Evolutionary conservation across 1,140 invertebrate genomes (phyloP).

Genomic region (Oncopeltus fasciatus): DNA sequence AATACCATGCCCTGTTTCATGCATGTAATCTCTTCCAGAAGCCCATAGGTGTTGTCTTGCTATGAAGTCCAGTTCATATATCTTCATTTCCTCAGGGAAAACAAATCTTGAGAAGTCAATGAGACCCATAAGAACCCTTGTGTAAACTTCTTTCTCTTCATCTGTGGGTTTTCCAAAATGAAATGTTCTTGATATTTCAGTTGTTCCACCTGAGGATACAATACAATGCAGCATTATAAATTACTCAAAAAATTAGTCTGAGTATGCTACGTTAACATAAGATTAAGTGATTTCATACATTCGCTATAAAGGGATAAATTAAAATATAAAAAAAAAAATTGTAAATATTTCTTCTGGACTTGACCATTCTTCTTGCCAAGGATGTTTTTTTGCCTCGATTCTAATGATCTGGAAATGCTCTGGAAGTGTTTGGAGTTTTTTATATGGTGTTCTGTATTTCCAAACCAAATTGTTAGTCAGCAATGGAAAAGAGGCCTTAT

Average conservation of each 20-base stretch:
- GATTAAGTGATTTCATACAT: too few relatives aligned
- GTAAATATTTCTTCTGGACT: too few relatives aligned
- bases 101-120: conserved; percentile 54
- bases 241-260: not conserved
- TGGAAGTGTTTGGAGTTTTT: too few relatives aligned
- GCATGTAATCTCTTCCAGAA: conserved; percentile 62
- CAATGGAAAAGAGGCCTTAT: too few relatives aligned
- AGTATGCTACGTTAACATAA: too few relatives aligned
- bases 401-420: too few relatives aligned
- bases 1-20: conserved; percentile 81
- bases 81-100: conserved; percentile 48
- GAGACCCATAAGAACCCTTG: conserved; percentile 73
- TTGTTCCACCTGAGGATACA: conserved; percentile 67
- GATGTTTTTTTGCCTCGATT: too few relatives aligned
- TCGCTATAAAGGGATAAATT: too few relatives aligned
- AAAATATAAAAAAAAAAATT: too few relatives aligned
- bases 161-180: conserved; percentile 68
- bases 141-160: conserved; percentile 69
- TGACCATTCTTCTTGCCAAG: too few relatives aligned
- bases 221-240: not conserved
- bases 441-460: too few relatives aligned
- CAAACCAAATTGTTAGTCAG: too few relatives aligned
- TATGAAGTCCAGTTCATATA: conserved; percentile 54
- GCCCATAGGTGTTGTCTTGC: conserved; percentile 69
- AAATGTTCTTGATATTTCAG: conserved; percentile 81